These are phyloP conservation scores for Eupeodes luniger DNA, from an alignment of 2,888 invertebrate species.

Conservation along the genomic window DNA sequence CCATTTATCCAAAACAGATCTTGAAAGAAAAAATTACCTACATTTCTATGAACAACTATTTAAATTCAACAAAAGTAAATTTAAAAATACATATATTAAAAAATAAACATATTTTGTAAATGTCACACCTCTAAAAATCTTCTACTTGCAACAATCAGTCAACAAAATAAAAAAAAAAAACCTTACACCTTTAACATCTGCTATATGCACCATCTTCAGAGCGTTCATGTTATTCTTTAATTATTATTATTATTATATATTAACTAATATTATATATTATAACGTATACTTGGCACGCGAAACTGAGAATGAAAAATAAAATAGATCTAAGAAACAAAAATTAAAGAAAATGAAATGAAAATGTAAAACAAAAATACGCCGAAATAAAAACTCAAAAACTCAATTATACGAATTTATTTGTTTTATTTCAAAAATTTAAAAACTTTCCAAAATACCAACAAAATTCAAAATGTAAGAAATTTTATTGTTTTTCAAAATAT, in stretches of 20 bases:
- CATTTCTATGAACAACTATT: neutral
- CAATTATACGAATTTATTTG: slow-evolving; percentile 37
- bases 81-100: neutral
- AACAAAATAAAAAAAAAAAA: slow-evolving; percentile 14
- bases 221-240: slow-evolving; percentile 65
- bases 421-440: neutral
- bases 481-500: neutral
- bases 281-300: slow-evolving; percentile 55
- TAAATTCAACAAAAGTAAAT: neutral
- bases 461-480: neutral
- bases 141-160: slow-evolving; percentile 72
- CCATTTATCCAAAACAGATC: slow-evolving; percentile 45
- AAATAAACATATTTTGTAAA: slow-evolving; percentile 51
- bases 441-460: neutral
- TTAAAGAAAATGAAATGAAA: slow-evolving; percentile 1
- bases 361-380: slow-evolving; percentile 65
- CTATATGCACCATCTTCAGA: slow-evolving; percentile 56
- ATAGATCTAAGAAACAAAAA: slow-evolving; percentile 47
- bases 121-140: slow-evolving; percentile 60
- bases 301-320: slow-evolving; percentile 42
- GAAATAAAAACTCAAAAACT: slow-evolving; percentile 69
- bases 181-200: slow-evolving; percentile 56
- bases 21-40: neutral
- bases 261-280: slow-evolving; percentile 32
- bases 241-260: slow-evolving; percentile 27